phyloP scores from a whole-genome alignment of 2,888 invertebrate species.

The Drosophila mimetica region DNA sequence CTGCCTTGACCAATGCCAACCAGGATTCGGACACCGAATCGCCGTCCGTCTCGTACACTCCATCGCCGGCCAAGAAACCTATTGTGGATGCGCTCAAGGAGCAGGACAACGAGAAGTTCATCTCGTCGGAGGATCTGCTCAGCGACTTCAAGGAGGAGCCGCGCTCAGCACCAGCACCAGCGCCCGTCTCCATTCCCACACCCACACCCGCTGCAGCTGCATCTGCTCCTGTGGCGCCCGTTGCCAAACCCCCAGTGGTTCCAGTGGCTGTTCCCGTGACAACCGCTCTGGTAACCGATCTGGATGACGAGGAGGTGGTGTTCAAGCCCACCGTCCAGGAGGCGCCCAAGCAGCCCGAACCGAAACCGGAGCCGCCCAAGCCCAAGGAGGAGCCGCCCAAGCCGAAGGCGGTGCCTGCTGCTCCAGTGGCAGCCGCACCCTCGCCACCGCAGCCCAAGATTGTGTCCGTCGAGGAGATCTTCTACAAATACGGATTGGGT shows the following conservation, averaged over 20 bases:
- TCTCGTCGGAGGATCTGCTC: slow-evolving; percentile 84
- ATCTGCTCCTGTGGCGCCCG: not conserved
- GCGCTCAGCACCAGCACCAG: slow-evolving; percentile 63
- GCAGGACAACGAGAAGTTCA: slow-evolving; percentile 84
- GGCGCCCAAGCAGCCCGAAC: slow-evolving; percentile 24
- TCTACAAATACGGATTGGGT: slow-evolving; percentile 88
- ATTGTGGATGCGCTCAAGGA: slow-evolving; percentile 82
- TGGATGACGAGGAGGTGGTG: slow-evolving; percentile 73
- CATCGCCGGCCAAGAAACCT: slow-evolving; percentile 83
- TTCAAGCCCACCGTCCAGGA: slow-evolving; percentile 50
- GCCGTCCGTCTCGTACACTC: slow-evolving; percentile 82
- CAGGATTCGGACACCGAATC: slow-evolving; percentile 83
- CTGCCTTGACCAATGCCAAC: slow-evolving; percentile 45
- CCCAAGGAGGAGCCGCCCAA: slow-evolving; percentile 63
- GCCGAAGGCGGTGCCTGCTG: slow-evolving; percentile 29
- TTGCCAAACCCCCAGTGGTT: slow-evolving; percentile 9
- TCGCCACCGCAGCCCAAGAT: slow-evolving; percentile 75
- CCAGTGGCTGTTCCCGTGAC: slow-evolving; percentile 29
- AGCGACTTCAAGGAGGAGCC: slow-evolving; percentile 82
- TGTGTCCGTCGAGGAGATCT: slow-evolving; percentile 87
- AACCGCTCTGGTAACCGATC: slow-evolving; percentile 68
- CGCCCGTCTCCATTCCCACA: slow-evolving; percentile 4
- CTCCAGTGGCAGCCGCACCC: not conserved
- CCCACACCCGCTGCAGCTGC: slow-evolving; percentile 2
- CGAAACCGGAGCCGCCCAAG: slow-evolving; percentile 56